phyloP scores from a whole-genome alignment of 2,888 invertebrate species.

The Brenthis ino region DNA sequence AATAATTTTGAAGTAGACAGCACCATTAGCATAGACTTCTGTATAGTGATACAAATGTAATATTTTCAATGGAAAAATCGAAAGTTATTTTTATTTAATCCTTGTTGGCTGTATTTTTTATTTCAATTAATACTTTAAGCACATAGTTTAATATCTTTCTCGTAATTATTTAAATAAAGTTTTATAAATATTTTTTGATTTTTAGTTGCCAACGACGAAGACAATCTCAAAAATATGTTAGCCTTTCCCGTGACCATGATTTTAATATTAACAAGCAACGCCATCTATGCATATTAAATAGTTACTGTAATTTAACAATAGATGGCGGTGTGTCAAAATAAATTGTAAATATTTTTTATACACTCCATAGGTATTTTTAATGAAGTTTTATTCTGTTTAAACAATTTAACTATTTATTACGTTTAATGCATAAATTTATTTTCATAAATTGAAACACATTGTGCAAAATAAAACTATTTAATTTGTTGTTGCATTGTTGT shows the following conservation, averaged over 20 bases:
- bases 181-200: too few species aligned
- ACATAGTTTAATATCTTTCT: too few species aligned
- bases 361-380: neutral
- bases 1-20: slow-evolving; percentile 50
- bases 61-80: neutral
- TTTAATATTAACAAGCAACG: slow-evolving; percentile 45
- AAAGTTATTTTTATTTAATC: slow-evolving; percentile 11
- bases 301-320: neutral
- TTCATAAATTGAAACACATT: too few species aligned
- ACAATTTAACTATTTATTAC: too few species aligned
- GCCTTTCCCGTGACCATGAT: neutral
- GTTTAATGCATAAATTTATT: too few species aligned
- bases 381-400: too few species aligned
- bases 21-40: slow-evolving; percentile 32
- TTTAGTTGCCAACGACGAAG: too few species aligned
- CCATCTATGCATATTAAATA: neutral
- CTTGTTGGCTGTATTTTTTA: neutral
- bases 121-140: too few species aligned
- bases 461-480: too few species aligned
- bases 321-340: neutral
- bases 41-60: slow-evolving; percentile 38
- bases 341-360: neutral
- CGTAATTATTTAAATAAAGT: too few species aligned
- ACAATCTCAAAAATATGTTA: too few species aligned
- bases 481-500: too few species aligned